A percentile compares a stretch with the other conserved stretches of the same genome.
Conservation (phyloP, 2,888 invertebrate species). For the Spisula subtruncata region DNA sequence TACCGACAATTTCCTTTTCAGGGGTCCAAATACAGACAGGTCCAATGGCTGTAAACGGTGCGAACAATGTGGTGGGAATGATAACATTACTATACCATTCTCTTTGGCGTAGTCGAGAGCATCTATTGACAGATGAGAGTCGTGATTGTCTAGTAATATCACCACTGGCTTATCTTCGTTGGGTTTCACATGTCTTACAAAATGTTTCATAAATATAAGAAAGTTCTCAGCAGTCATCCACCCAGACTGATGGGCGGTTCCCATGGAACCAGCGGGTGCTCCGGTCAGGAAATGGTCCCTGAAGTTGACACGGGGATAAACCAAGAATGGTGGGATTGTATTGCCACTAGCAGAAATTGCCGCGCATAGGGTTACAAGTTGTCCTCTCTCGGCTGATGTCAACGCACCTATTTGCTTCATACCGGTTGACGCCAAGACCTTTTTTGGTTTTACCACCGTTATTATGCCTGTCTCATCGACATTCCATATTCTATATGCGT, state of each 20-base stretch:
- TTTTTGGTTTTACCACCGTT: conserved; percentile 64
- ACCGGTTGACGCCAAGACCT: conserved; percentile 41
- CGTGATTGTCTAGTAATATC: conserved; percentile 82
- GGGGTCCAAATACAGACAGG: conserved; percentile 86
- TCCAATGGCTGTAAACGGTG: conserved; percentile 88
- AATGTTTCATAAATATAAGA: conserved; percentile 79
- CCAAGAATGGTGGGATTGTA: conserved; percentile 56
- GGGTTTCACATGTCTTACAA: conserved; percentile 78
- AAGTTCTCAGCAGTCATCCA: conserved; percentile 83
- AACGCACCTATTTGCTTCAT: conserved; percentile 42
- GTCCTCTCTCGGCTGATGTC: conserved; percentile 60
- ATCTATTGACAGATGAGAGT: conserved; percentile 76
- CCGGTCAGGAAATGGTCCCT: conserved; percentile 53
- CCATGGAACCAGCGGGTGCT: conserved; percentile 44
- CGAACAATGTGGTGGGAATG: conserved; percentile 87
- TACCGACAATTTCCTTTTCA: conserved; percentile 84
- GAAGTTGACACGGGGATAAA: conserved; percentile 59
- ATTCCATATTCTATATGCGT: conserved; percentile 62
- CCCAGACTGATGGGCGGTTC: conserved; percentile 69
- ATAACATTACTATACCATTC: conserved; percentile 86
- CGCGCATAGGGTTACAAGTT: conserved; percentile 27
- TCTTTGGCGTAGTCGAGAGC: conserved; percentile 82
- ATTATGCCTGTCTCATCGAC: conserved; percentile 66
- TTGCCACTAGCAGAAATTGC: conserved; percentile 50
- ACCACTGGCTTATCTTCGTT: conserved; percentile 78